These are phyloP conservation scores for Bombylius discolor DNA, from an alignment of 2,888 invertebrate genomes.

Conservation along the genomic window DNA sequence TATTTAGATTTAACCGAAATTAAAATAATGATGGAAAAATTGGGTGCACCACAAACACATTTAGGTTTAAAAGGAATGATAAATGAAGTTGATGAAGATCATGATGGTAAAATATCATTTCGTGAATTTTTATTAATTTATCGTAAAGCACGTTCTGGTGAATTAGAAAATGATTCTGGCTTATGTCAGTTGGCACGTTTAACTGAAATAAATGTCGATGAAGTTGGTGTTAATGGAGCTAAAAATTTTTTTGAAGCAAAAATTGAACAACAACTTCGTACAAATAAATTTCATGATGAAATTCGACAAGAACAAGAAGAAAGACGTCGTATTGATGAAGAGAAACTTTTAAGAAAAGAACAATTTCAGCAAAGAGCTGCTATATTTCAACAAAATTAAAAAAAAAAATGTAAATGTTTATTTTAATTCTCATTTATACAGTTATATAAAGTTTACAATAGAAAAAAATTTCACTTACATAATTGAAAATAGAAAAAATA, in stretches of 20 bases:
- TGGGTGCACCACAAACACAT: conserved; percentile 93
- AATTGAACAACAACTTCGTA: conserved; percentile 72
- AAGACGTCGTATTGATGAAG: conserved; percentile 68
- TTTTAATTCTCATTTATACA: too few species aligned
- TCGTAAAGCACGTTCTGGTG: conserved; percentile 81
- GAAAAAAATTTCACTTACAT: too few species aligned
- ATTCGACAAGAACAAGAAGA: conserved; percentile 87
- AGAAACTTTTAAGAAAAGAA: conserved; percentile 63
- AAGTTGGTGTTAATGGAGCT: conserved; percentile 88
- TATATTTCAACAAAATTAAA: conserved; percentile 51
- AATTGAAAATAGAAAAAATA: too few species aligned
- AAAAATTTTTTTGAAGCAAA: conserved; percentile 94
- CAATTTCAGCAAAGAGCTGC: conserved; percentile 84
- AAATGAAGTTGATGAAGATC: conserved; percentile 76
- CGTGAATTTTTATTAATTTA: conserved; percentile 74
- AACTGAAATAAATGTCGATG: conserved; percentile 84
- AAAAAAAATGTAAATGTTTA: neutral
- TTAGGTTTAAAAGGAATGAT: conserved; percentile 91
- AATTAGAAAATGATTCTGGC: conserved; percentile 75
- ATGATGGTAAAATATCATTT: conserved; percentile 77
- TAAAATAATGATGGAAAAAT: conserved; percentile 92
- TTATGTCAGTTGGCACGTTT: conserved; percentile 72
- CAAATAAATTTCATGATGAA: conserved; percentile 84
- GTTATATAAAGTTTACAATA: too few species aligned
- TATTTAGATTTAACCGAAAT: conserved; percentile 80